Evolutionary conservation across 2,888 invertebrate species (phyloP), one percentile per base, ranked within the genome.

Genomic region (Mythimna albipuncta): DNA sequence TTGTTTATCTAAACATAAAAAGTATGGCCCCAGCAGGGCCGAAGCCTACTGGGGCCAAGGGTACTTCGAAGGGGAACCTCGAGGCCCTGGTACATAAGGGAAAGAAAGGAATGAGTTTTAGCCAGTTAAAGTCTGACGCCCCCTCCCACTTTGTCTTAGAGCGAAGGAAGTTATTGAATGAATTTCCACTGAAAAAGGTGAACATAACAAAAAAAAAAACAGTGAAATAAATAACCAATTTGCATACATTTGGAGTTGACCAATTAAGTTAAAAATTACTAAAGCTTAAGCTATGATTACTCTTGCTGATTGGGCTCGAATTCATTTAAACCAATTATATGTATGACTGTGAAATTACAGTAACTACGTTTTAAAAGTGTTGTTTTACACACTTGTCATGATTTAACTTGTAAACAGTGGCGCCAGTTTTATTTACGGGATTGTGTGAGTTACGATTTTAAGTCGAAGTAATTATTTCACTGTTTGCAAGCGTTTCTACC

Each of bases 321-420:
- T 77, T 75, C 13, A 64, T 71, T 81, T 61, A 67, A 80, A 63
- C 67, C 58, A 83, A 77, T 82, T 81, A 64, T n/a, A n/a, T 68
- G 26, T n/a, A 26, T 61, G 59, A 6, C 47, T 58, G 47, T 76
- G 54, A 66, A 61, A 65, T 82, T 47, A 54, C 50, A 16, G 50
- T 68, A 11, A 59, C 21, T 38, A 44, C 19, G 44, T 11, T 13
- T 68, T 38, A 64, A 69, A 41, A 50, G 47, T 10, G 16, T 47
- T 74, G 62, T 62, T 76, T 75, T 61, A 54, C 38, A 41, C 54
- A 21, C 26, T 57, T 32, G 66, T 54, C 9, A 72, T 57, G 13
- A 44, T 62, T 73, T 62, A 35, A 50, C 11, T 55, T 26, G 54
- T 52, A 52, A 58, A 72, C 41, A 68, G n/a, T 35, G 1, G 6